Evolutionary conservation across 2,797 vertebrate genomes (phyloP).

Genomic region (Ctenopoma kingsleyae): DNA sequence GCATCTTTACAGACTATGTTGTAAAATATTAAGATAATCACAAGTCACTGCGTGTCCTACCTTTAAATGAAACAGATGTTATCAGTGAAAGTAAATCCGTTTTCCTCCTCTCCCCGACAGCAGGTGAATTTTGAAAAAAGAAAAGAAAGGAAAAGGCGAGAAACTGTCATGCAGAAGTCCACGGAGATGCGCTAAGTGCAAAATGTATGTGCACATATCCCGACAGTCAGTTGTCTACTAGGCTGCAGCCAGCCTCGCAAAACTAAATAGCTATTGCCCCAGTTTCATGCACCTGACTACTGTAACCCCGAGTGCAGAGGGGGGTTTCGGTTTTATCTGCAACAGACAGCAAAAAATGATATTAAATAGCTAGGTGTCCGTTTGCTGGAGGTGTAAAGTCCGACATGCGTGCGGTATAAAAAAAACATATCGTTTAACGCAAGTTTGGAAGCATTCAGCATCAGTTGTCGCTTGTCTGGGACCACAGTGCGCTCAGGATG

Average conservation of each 20-base stretch:
- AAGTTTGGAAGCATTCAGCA: constrained; percentile 77
- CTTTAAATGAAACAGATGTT: constrained; percentile 64
- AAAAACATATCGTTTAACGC: constrained; percentile 42
- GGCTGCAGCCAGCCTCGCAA: constrained; percentile 69
- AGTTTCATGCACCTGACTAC: constrained; percentile 68
- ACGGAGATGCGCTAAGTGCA: constrained; percentile 22
- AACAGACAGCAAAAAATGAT: constrained; percentile 32
- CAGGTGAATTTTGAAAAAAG: neutral
- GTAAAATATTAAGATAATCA: constrained; percentile 5
- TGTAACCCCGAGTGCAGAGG: constrained; percentile 43
- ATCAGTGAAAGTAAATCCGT: constrained; percentile 57
- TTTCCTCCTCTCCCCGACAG: constrained; percentile 31
- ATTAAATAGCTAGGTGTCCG: neutral
- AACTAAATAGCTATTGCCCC: constrained; percentile 73
- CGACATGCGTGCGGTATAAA: constrained; percentile 10
- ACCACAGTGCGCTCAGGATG: constrained; percentile 68
- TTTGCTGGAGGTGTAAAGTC: constrained; percentile 21
- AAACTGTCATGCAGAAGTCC: constrained; percentile 46
- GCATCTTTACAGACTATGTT: constrained; percentile 22
- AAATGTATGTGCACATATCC: constrained; percentile 51
- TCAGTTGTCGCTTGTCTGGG: constrained; percentile 71
- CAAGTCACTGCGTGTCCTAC: constrained; percentile 58
- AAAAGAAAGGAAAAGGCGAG: constrained; percentile 4
- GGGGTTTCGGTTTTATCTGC: constrained; percentile 26
- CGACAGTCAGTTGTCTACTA: constrained; percentile 54